Conservation (phyloP, 2,888 invertebrate species). For the Polydrusus pterygomalis region DNA sequence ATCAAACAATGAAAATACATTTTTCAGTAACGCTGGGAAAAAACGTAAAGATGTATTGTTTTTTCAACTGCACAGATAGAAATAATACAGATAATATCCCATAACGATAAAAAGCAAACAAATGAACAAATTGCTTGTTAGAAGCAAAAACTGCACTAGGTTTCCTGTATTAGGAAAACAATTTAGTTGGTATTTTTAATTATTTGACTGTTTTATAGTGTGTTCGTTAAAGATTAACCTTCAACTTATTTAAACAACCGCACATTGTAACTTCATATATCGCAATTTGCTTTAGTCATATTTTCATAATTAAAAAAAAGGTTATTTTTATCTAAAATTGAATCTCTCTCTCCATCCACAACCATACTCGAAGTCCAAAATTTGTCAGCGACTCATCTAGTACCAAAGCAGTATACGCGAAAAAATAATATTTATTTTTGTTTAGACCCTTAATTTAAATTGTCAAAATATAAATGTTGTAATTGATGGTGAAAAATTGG, state of each 20-base stretch:
- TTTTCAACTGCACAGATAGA: conserved; percentile 1
- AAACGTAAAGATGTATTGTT: neutral
- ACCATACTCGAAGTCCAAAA: too few relatives aligned
- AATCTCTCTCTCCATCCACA: too few relatives aligned
- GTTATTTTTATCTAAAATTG: too few relatives aligned
- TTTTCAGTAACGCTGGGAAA: neutral
- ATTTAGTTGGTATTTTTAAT: neutral
- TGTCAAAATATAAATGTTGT: too few relatives aligned
- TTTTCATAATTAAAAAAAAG: too few relatives aligned
- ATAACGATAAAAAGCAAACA: conserved; percentile 17
- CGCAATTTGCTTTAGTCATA: too few relatives aligned
- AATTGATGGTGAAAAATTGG: too few relatives aligned
- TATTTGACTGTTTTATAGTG: neutral
- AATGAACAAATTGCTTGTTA: conserved; percentile 19
- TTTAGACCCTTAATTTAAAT: too few relatives aligned
- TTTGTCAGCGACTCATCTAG: too few relatives aligned
- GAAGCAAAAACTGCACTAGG: conserved; percentile 17
- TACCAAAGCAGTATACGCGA: too few relatives aligned
- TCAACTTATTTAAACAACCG: neutral
- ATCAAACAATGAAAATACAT: neutral
- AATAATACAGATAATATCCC: conserved; percentile 12
- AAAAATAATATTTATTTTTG: too few relatives aligned
- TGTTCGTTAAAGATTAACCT: too few relatives aligned
- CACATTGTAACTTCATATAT: neutral
- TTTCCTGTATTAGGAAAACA: conserved; percentile 22